Percentiles rank a stretch among this genome's conserved stretches.
phyloP scores from a whole-genome alignment of 2,888 invertebrate genomes.

The Tiliacea citrago region DNA sequence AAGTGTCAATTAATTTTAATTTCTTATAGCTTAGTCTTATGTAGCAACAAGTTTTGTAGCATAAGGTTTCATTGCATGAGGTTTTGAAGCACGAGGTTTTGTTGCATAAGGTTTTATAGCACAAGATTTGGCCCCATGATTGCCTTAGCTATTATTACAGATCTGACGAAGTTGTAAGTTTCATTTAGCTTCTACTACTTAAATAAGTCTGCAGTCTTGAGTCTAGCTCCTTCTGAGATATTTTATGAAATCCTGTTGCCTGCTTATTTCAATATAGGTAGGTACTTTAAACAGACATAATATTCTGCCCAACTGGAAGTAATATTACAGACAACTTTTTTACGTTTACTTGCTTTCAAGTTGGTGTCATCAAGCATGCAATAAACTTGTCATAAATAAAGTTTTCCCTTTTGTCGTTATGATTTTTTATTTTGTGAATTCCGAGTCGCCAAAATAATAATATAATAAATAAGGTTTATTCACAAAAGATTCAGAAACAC shows the following conservation, averaged over 20 bases:
- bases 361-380: constrained; percentile 46
- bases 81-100: neutral
- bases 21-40: neutral
- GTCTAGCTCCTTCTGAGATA: neutral
- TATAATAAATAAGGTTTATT: too few relatives aligned
- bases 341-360: constrained; percentile 46
- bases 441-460: constrained; percentile 20
- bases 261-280: neutral
- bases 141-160: neutral
- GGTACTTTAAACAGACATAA: constrained; percentile 4
- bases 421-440: constrained; percentile 23
- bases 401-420: constrained; percentile 39
- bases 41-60: constrained; percentile 2
- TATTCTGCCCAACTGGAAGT: constrained; percentile 27
- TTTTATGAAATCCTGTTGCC: constrained; percentile 18
- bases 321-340: constrained; percentile 60
- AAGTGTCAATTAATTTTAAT: neutral
- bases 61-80: neutral
- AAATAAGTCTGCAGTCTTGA: neutral
- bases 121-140: neutral
- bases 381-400: constrained; percentile 56
- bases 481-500: too few relatives aligned
- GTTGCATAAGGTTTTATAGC: neutral
- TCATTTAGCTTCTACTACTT: neutral
- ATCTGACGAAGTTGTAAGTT: neutral